Conservation (phyloP, 92 coral and sea anemone species). For the Ricordea florida region DNA sequence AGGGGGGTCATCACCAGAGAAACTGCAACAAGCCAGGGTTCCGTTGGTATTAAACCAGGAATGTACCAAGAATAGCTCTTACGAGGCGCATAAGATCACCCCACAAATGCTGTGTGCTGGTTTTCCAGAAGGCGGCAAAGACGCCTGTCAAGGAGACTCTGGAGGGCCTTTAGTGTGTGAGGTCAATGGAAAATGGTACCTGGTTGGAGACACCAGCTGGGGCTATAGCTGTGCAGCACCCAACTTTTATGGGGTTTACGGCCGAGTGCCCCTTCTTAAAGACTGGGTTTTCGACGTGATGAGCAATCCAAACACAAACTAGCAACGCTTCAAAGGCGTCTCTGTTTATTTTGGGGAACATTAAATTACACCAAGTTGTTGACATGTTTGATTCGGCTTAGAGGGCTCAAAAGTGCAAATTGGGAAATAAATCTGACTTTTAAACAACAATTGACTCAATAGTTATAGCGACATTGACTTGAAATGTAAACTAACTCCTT, state of each 20-base stretch:
- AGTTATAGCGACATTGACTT: too few relatives aligned
- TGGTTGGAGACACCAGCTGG: slow-evolving; percentile 94
- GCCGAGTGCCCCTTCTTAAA: slow-evolving; percentile 58
- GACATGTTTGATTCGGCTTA: too few relatives aligned
- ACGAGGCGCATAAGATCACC: slow-evolving; percentile 42
- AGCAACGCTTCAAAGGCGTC: too few relatives aligned
- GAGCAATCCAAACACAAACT: background rate
- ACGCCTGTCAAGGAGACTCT: slow-evolving; percentile 86
- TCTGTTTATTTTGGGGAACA: too few relatives aligned
- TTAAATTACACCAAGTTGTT: too few relatives aligned
- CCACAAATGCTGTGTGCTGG: slow-evolving; percentile 83
- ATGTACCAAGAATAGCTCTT: slow-evolving; percentile 85
- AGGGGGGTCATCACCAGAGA: slow-evolving; percentile 63
- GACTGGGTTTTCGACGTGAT: slow-evolving; percentile 67
- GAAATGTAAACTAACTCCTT: too few relatives aligned
- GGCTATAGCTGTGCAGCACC: slow-evolving; percentile 86
- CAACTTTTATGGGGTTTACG: slow-evolving; percentile 77
- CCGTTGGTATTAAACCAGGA: slow-evolving; percentile 65
- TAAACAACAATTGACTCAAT: too few relatives aligned
- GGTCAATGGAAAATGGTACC: slow-evolving; percentile 75
- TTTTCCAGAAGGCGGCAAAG: slow-evolving; percentile 61
- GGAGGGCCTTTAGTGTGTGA: slow-evolving; percentile 96
- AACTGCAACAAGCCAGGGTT: slow-evolving; percentile 84
- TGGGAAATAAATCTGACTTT: too few relatives aligned
- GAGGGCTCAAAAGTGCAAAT: too few relatives aligned